phyloP scores from a whole-genome alignment of 2,888 invertebrate genomes.

The Aelia acuminata region DNA sequence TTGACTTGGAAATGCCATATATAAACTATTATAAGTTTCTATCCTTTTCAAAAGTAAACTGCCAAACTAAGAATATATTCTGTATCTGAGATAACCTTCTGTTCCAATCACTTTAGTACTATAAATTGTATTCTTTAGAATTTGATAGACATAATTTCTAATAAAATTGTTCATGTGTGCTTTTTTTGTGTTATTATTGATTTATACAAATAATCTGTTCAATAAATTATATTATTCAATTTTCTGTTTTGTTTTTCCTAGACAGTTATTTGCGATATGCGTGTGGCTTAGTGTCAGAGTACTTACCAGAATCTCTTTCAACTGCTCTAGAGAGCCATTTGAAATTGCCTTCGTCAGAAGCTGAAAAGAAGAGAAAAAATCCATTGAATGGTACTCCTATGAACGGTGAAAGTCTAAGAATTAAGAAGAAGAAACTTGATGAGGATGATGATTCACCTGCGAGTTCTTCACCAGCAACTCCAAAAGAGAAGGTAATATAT shows the following conservation, averaged over 20 bases:
- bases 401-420: slow-evolving; percentile 68
- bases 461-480: slow-evolving; percentile 12
- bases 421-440: slow-evolving; percentile 69
- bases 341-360: slow-evolving; percentile 75
- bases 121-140: no score
- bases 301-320: slow-evolving; percentile 79
- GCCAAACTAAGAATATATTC: no score
- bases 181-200: no score
- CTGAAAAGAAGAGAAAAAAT: slow-evolving; percentile 67
- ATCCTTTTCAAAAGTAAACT: no score
- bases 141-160: no score
- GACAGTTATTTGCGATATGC: slow-evolving; percentile 81
- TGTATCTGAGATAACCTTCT: no score
- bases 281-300: slow-evolving; percentile 84
- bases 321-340: slow-evolving; percentile 77
- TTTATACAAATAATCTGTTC: no score
- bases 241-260: slow-evolving; percentile 68
- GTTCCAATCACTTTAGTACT: no score
- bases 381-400: slow-evolving; percentile 69
- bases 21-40: no score
- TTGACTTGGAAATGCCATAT: no score
- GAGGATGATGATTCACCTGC: slow-evolving; percentile 65
- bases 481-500: slow-evolving; percentile 51
- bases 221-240: no score
- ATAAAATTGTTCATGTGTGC: no score